Conservation (phyloP, 2,888 invertebrate species). For the Orthonevra nobilis region DNA sequence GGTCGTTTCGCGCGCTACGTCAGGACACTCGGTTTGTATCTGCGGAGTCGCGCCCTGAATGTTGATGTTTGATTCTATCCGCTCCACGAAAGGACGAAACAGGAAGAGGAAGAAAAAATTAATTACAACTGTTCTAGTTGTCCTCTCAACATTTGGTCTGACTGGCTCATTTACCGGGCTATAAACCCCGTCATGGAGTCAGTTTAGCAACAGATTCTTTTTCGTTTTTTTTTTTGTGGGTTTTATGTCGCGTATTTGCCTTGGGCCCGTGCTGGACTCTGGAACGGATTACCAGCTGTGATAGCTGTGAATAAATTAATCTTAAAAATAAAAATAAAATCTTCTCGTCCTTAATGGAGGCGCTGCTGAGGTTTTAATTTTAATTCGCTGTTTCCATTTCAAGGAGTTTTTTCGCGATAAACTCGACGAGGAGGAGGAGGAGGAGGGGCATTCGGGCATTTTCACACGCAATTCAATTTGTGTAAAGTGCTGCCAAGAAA, state of each 20-base stretch:
- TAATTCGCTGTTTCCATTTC: conserved; percentile 32
- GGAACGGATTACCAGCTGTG: conserved; percentile 26
- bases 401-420: neutral
- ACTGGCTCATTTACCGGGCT: conserved; percentile 55
- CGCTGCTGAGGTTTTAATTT: conserved; percentile 34
- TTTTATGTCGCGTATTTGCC: too few relatives aligned
- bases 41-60: conserved; percentile 23
- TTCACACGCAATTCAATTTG: conserved; percentile 47
- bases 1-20: neutral
- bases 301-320: conserved; percentile 31
- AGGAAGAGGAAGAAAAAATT: conserved; percentile 24
- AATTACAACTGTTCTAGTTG: conserved; percentile 25
- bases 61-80: conserved; percentile 40
- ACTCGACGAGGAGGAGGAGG: too few relatives aligned
- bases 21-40: conserved; percentile 29
- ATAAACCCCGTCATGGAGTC: conserved; percentile 37
- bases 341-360: neutral
- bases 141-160: conserved; percentile 3
- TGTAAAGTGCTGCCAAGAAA: conserved; percentile 5
- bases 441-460: neutral
- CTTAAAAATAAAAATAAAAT: too few relatives aligned
- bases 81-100: neutral
- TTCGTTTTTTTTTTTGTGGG: too few relatives aligned
- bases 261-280: conserved; percentile 15
- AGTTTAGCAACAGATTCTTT: conserved; percentile 35